Evolutionary conservation across 2,797 vertebrate genomes (phyloP).

Genomic region (Parauchenoglanis punctatus): DNA sequence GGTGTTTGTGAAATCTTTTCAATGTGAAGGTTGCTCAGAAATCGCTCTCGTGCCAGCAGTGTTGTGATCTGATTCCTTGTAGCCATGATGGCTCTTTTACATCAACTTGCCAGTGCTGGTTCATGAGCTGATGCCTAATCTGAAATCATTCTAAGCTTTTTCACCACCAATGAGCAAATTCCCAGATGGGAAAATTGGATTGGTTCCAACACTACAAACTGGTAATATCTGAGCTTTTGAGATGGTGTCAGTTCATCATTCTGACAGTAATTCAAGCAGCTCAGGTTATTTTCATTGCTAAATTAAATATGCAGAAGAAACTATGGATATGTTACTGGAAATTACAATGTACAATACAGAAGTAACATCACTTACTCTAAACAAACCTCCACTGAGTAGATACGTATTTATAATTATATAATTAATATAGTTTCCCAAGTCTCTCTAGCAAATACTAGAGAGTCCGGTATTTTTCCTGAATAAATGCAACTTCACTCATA

Average conservation of each 20-base stretch:
- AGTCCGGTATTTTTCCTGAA: background rate
- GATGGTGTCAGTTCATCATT: background rate
- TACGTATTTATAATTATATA: background rate
- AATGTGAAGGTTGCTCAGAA: conserved; percentile 4
- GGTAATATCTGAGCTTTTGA: background rate
- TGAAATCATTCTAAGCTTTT: background rate
- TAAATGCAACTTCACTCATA: conserved; percentile 5
- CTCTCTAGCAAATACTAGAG: background rate
- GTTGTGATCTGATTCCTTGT: background rate
- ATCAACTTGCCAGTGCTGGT: background rate
- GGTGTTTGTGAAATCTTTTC: background rate
- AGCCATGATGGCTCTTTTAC: background rate
- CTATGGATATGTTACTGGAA: background rate
- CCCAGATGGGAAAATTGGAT: background rate
- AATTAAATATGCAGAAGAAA: background rate
- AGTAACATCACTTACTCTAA: background rate
- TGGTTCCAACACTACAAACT: background rate
- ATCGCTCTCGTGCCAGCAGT: background rate
- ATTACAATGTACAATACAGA: background rate
- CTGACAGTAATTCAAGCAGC: background rate
- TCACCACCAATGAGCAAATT: conserved; percentile 1
- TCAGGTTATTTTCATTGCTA: background rate
- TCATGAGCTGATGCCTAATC: background rate
- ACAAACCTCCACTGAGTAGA: background rate
- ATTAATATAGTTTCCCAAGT: background rate